These are phyloP conservation scores for human DNA, from an alignment of 2,113 vertebrate species.

Conservation along the genomic window GRCh38 chrX:22326001-22326500, in stretches of 20 bases:
- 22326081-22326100: background rate
- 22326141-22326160: background rate
- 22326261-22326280: slow-evolving; percentile 56
- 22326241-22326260: slow-evolving; percentile 21
- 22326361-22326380: slow-evolving; percentile 28
- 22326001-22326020: background rate
- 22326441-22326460: slow-evolving; percentile 39
- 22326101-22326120: background rate
- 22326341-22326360: slow-evolving; percentile 24
- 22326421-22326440: slow-evolving; percentile 16
- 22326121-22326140: background rate
- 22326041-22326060: slow-evolving; percentile 2
- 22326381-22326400: slow-evolving; percentile 1
- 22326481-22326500: background rate
- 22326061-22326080: background rate
- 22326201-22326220: slow-evolving; percentile 18
- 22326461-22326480: background rate
- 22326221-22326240: background rate
- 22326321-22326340: slow-evolving; percentile 63
- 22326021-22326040: background rate
- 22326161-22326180: background rate
- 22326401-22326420: slow-evolving; percentile 39
- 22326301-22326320: slow-evolving; percentile 51
- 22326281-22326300: slow-evolving; percentile 59
- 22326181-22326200: background rate